These are phyloP conservation scores for Aphaenogaster rudis DNA, from an alignment of 1,140 invertebrate species.

Conservation along the genomic window DNA sequence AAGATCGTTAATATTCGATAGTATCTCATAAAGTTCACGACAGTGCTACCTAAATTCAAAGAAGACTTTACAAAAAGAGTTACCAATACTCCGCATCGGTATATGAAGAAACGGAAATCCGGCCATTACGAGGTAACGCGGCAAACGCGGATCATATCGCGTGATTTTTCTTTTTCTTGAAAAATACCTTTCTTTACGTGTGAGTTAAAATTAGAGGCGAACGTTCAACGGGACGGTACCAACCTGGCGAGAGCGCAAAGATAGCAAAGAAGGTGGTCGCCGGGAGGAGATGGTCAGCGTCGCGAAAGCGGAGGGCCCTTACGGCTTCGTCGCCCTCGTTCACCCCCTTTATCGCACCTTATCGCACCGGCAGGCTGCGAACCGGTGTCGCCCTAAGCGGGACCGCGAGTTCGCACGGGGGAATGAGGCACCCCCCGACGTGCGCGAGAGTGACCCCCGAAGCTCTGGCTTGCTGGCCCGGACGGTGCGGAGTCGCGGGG, in stretches of 20 bases:
- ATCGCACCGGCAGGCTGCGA: background rate
- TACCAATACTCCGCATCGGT: background rate
- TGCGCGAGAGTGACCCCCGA: background rate
- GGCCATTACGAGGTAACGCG: background rate
- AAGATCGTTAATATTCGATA: background rate
- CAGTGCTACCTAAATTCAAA: background rate
- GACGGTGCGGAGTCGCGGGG: background rate
- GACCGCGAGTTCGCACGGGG: background rate
- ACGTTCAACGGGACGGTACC: constrained; percentile 1
- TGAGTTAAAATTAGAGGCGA: background rate
- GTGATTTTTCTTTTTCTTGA: background rate
- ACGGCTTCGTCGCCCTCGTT: constrained; percentile 10
- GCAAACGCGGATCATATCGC: background rate
- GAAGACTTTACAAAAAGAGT: background rate
- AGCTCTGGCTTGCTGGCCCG: background rate
- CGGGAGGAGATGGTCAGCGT: background rate
- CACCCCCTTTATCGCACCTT: constrained; percentile 1
- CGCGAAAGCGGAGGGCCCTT: background rate
- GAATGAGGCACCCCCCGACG: background rate
- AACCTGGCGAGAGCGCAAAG: constrained; percentile 28
- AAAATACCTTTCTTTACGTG: background rate
- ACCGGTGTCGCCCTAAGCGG: background rate
- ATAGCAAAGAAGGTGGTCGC: background rate
- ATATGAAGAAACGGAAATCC: background rate
- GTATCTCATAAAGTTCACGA: background rate